Evolutionary conservation across 2,797 vertebrate species (phyloP).

Genomic region (Prionace glauca): DNA sequence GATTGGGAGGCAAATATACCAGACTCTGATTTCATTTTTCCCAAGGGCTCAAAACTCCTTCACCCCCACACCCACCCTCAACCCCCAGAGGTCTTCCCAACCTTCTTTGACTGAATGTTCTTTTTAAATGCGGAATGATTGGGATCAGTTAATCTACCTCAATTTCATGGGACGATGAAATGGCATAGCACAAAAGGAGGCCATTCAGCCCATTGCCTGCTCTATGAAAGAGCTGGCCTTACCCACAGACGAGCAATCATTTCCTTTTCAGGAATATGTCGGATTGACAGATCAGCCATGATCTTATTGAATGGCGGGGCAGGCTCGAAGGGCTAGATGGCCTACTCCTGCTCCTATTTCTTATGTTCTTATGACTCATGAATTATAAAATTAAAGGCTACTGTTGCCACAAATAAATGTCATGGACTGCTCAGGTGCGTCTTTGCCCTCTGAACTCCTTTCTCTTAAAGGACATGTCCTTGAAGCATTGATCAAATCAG

Average conservation of each 20-base stretch:
- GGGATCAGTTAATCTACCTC: not conserved
- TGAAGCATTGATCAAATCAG: not conserved
- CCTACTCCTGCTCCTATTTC: too few species aligned
- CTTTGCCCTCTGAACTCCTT: not conserved
- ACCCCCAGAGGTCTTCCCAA: not conserved
- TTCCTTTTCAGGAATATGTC: not conserved
- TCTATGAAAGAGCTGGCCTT: not conserved
- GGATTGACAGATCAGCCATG: too few species aligned
- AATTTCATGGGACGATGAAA: not conserved
- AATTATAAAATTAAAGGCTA: not conserved
- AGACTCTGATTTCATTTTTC: not conserved
- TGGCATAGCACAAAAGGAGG: not conserved
- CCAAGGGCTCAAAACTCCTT: not conserved
- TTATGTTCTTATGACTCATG: too few species aligned
- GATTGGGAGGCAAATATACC: not conserved
- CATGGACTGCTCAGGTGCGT: not conserved
- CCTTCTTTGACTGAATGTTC: not conserved
- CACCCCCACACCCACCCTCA: too few species aligned
- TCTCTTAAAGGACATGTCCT: not conserved
- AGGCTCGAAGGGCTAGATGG: too few species aligned
- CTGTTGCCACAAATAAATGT: not conserved
- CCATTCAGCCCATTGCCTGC: not conserved
- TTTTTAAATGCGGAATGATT: not conserved
- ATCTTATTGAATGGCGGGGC: too few species aligned
- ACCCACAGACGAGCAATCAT: not conserved